Evolutionary conservation across 1,140 invertebrate species (phyloP), one percentile per base, ranked within the genome.

Genomic region (Triops cancriformis): DNA sequence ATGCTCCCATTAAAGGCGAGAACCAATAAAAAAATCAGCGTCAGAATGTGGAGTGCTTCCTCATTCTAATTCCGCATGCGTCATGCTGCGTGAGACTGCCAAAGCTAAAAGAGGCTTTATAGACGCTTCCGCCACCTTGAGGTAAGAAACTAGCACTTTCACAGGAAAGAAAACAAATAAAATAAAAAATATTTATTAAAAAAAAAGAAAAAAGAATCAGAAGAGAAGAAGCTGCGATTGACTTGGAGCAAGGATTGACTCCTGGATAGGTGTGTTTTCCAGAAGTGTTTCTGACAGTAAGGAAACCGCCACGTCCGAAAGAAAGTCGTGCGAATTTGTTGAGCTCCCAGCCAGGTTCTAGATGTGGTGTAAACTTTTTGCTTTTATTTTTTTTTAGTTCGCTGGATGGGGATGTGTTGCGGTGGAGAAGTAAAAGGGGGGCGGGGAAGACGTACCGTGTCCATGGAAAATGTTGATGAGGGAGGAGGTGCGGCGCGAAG

Each of bases 401-500:
- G 7, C 31, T 37, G 31, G 31, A 7, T 3, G 51, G 51, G n/a
- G 51, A 14, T 64, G 51, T 18, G 23, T n/a, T 64, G 6, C 23
- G 31, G 14, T 64, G 14, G 51, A 64, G 51, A n/a, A n/a, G 51
- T 64, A 64, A 64, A 64, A 74, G 87, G 79, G 80, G 73, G 79
- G 78, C 76, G 93, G 94, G 87, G 94, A 94, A 88, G 93, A 93
- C 88, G 94, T 94, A 64, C 51, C 51, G 51, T 64, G 51, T 64
- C 51, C 51, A 64, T 64, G 51, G 89, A 95, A 96, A 87, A 95
- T 89, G 90, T 96, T 95, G 86, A 95, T 90, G 84, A 96, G 90
- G 85, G 94, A 95, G 85, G 93, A 95, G 86, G 94, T 94, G 88
- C 94, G 92, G 86, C 93, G 91, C 85, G 92, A 94, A 86, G 91